phyloP scores from a whole-genome alignment of 2,797 vertebrate genomes.

The Phalanger gymnotis region DNA sequence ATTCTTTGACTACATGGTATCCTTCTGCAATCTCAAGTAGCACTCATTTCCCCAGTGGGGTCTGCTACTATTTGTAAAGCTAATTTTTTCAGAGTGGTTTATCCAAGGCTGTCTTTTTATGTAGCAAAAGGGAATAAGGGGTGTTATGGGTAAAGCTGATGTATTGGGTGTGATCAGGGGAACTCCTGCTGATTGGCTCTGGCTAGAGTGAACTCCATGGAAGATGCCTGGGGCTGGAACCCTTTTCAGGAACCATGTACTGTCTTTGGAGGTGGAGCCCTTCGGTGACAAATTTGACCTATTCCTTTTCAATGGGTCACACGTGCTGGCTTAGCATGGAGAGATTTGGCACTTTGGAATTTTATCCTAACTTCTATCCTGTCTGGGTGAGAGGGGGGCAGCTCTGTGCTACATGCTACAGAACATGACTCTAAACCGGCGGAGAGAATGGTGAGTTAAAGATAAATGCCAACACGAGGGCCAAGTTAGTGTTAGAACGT shows the following conservation, averaged over 20 bases:
- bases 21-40: background rate
- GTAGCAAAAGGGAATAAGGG: background rate
- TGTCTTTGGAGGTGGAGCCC: background rate
- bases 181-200: background rate
- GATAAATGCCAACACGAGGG: no score
- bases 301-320: background rate
- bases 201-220: background rate
- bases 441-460: no score
- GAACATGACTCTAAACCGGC: no score
- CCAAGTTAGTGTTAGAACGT: no score
- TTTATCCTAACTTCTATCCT: no score
- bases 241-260: background rate
- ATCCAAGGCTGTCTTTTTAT: background rate
- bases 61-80: background rate
- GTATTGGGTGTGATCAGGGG: background rate
- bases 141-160: no score
- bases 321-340: no score
- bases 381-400: no score
- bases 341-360: no score
- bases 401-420: no score
- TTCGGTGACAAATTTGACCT: background rate
- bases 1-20: background rate
- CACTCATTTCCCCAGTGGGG: background rate
- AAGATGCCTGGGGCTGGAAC: background rate
- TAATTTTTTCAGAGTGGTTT: background rate